Evolutionary conservation across 2,888 invertebrate species (phyloP).

Genomic region (Hofmannophila pseudospretella): DNA sequence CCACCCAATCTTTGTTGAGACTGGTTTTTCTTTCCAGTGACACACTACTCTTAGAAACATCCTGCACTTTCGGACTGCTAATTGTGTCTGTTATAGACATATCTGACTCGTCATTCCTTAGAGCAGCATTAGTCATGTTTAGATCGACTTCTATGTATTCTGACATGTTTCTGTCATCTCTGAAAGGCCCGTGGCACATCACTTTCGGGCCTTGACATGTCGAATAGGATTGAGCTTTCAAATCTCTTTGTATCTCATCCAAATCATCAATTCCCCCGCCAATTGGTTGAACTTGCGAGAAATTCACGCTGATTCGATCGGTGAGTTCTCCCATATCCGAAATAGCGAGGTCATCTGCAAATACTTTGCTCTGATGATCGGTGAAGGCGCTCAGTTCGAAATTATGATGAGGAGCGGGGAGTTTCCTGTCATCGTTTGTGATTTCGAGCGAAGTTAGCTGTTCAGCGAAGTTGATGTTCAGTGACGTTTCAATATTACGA

Average conservation of each 20-base stretch:
- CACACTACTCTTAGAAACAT: constrained; percentile 29
- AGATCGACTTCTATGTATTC: constrained; percentile 62
- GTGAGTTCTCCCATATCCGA: constrained; percentile 40
- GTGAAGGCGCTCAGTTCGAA: constrained; percentile 55
- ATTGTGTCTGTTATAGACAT: constrained; percentile 66
- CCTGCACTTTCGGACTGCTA: constrained; percentile 46
- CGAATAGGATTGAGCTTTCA: constrained; percentile 16
- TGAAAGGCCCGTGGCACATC: constrained; percentile 30
- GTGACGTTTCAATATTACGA: constrained; percentile 33
- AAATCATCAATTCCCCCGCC: constrained; percentile 42
- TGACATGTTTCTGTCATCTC: constrained; percentile 31
- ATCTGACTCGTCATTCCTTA: constrained; percentile 41
- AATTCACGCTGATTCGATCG: constrained; percentile 50
- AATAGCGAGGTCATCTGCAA: constrained; percentile 42
- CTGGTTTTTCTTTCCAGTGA: constrained; percentile 24
- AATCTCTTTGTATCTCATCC: constrained; percentile 53
- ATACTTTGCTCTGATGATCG: constrained; percentile 49
- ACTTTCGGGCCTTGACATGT: not conserved
- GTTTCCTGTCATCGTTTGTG: constrained; percentile 32
- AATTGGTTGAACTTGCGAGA: constrained; percentile 42
- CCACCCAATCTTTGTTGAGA: constrained; percentile 36
- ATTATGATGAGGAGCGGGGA: constrained; percentile 34
- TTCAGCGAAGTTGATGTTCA: constrained; percentile 43
- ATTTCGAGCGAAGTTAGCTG: constrained; percentile 42
- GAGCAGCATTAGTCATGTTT: constrained; percentile 40